Base-by-base conservation (phyloP, 1,140 invertebrate species). In the Bombyx mandarina region DNA sequence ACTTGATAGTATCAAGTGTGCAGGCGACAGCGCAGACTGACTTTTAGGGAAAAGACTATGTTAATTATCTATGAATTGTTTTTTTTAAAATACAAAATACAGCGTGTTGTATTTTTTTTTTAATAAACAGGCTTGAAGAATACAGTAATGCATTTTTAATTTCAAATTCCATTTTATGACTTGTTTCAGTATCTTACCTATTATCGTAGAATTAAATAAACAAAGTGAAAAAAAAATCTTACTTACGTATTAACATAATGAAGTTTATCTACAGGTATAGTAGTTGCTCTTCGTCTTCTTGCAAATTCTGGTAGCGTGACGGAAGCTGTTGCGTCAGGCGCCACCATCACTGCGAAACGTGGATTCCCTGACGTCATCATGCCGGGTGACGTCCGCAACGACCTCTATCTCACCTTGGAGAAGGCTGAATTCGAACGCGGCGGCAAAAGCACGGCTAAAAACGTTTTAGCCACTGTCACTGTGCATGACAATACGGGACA, bases 301-400 rank as follows among this genome's bases (percentile, higher is more conserved):
- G 73, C 76, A 8, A 82, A 79, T 57, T 51, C 77, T 3, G 83
- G 82, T n/a, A 79, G 73, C 52, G 81, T 83, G 60, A 69, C 77
- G 3, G 82, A 84, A 54, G 76, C 82, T 1, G 80, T 85, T 0
- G 66, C 76, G 0, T 81, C 85, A 67, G 96, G 95, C 61, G 92
- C 95, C 10, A 93, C 93, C 8, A 86, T 97, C 12, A 96, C 96
- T 6, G 93, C 92, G 52, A 98, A 98, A 82, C 90, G 97, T 48
- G 96, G 96, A 1, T 98, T 98, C 78, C 94, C 97, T 45, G 97
- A 98, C 88, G 93, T 98, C 43, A 98, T 99, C 58, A 97, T 97
- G 94, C 97, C 97, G 0, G 97, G 97, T 18, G 96, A 96, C 79
- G 94, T 96, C 2, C 93, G 97, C 70, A 99, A 99, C 88, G 97